Base-by-base conservation (phyloP, 2,888 invertebrate genomes). In the Aporophyla lueneburgensis region DNA sequence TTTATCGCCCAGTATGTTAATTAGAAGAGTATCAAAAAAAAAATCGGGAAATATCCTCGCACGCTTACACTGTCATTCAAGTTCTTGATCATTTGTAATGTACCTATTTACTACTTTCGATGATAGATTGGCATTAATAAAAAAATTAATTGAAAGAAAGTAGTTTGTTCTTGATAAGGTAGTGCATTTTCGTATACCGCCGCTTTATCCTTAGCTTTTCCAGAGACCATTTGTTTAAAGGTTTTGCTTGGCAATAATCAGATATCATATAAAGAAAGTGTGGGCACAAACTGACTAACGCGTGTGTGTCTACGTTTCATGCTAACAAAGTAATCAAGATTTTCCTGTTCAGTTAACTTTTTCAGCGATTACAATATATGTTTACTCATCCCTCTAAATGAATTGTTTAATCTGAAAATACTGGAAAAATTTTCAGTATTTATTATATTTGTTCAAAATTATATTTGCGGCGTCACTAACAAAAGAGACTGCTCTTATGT, bases 41-140 rank as follows among this genome's bases (percentile, higher is more conserved):
- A 53, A 70, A 40, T 76, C 56, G 61, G 76, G 65, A 81, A 67
- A 58, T 63, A 21, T 54, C 56, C 33, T 68, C 58, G 58, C 14
- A 65, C 27, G 49, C 16, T 66, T 54, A 49, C 19, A 58, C 59
- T 76, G 65, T 76, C 33, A 75, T 75, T 81, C 40, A 69, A 63
- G 27, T 63, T 68, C 56, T 24, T 65, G 63, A 65, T 80, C 21
- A 58, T 58, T 71, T 71, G 46, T n/a, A 74, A 54, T 46, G 7
- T 10, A 43, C n/a, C 51, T 3, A 10, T 46, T 46, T 12, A 46
- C 43, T 53, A 80, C 51, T 63, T 51, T 46, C 27, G 33, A 51
- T 24, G 43, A 54, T 33, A 59, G n/a, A 21, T 54, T 46, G 9
- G n/a, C n/a, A n/a, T n/a, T n/a, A n/a, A n/a, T n/a, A n/a, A n/a